These are phyloP conservation scores for Agriopis leucophaearia DNA, from an alignment of 2,888 invertebrate species.

Conservation along the genomic window DNA sequence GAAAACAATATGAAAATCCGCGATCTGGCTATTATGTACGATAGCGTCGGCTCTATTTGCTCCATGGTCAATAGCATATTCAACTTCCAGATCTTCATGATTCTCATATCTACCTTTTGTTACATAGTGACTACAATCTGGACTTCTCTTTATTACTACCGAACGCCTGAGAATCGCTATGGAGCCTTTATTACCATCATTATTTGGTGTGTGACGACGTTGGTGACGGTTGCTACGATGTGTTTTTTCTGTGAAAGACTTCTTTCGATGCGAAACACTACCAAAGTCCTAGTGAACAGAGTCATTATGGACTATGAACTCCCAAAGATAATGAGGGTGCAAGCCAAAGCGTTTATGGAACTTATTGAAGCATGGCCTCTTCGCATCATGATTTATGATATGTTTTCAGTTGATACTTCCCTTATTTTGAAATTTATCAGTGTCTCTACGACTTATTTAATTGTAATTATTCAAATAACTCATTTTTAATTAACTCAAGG, in stretches of 20 bases:
- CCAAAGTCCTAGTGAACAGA: conserved; percentile 66
- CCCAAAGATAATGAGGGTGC: conserved; percentile 62
- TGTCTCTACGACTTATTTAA: conserved; percentile 72
- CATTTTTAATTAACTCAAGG: conserved; percentile 64
- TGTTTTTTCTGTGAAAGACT: conserved; percentile 64
- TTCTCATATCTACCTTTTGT: conserved; percentile 63
- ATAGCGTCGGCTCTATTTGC: conserved; percentile 61
- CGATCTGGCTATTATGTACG: conserved; percentile 62
- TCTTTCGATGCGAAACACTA: conserved; percentile 55
- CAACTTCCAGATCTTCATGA: conserved; percentile 70
- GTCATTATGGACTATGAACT: conserved; percentile 70
- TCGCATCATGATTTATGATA: conserved; percentile 63
- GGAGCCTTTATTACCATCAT: conserved; percentile 54
- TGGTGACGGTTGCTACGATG: conserved; percentile 59
- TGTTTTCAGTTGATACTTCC: conserved; percentile 72
- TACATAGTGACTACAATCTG: conserved; percentile 66
- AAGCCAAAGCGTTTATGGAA: conserved; percentile 73
- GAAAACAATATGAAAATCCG: conserved; percentile 58
- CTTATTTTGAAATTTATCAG: conserved; percentile 73
- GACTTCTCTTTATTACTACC: conserved; percentile 61
- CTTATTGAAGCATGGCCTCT: conserved; percentile 70
- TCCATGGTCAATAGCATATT: conserved; percentile 62
- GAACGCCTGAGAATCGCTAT: conserved; percentile 47
- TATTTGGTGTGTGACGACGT: conserved; percentile 60
- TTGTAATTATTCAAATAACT: conserved; percentile 72